These are phyloP conservation scores for Blastobasis lacticolella DNA, from an alignment of 2,888 invertebrate species.

Conservation along the genomic window DNA sequence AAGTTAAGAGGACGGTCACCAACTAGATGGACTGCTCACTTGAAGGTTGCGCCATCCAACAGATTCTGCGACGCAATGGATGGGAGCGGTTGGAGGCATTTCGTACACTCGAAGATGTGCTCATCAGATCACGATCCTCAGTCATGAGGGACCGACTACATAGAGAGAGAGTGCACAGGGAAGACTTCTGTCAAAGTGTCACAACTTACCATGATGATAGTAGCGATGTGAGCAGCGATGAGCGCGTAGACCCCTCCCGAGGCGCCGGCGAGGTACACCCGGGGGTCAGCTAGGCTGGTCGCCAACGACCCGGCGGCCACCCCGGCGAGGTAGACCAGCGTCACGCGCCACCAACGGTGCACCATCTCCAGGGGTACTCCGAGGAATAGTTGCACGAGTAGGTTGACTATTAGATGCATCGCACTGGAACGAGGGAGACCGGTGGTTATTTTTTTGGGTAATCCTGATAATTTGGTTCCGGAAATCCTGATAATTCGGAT, in stretches of 20 bases:
- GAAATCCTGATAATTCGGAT: too few species aligned
- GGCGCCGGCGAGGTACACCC: slow-evolving; percentile 90
- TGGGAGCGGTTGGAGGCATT: too few species aligned
- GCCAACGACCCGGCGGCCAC: slow-evolving; percentile 89
- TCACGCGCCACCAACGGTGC: slow-evolving; percentile 95
- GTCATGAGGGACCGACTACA: too few species aligned
- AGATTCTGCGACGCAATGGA: too few species aligned
- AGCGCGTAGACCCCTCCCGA: slow-evolving; percentile 97
- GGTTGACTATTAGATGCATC: slow-evolving; percentile 91
- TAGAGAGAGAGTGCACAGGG: too few species aligned
- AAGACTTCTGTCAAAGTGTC: too few species aligned
- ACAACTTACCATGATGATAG: slow-evolving; percentile 85
- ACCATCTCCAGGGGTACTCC: slow-evolving; percentile 97
- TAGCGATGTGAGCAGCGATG: slow-evolving; percentile 94
- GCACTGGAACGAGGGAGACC: slow-evolving; percentile 67
- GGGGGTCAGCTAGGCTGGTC: slow-evolving; percentile 86
- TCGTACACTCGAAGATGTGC: too few species aligned
- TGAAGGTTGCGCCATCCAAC: too few species aligned
- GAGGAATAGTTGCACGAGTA: slow-evolving; percentile 92
- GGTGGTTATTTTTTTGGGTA: background rate
- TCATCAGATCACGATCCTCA: too few species aligned
- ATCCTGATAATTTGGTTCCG: too few species aligned
- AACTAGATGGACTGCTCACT: too few species aligned
- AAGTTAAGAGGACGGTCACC: too few species aligned
- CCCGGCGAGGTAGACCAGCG: slow-evolving; percentile 87